Percentiles rank a stretch among this genome's conserved stretches.
These are phyloP conservation scores for Apocrypta bakeri DNA, from an alignment of 1,140 invertebrate species.

Conservation along the genomic window DNA sequence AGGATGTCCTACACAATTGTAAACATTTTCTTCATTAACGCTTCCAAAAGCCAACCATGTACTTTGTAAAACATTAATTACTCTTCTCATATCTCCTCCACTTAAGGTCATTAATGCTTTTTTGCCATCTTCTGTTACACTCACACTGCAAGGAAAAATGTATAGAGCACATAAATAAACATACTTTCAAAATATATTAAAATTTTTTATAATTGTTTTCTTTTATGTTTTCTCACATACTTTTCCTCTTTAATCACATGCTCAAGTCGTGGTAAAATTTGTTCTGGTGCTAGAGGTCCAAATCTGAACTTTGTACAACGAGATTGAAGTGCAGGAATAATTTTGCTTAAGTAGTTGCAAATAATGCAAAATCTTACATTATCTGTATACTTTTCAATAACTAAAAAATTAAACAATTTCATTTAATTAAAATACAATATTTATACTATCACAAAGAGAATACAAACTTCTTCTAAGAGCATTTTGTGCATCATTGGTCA, in stretches of 20 bases:
- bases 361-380: conserved; percentile 99
- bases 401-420: conserved; percentile 73
- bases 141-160: conserved; percentile 79
- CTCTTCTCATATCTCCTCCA: conserved; percentile 98
- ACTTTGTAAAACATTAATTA: conserved; percentile 96
- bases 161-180: conserved; percentile 39
- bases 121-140: conserved; percentile 92
- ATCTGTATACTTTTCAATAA: conserved; percentile 99
- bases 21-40: conserved; percentile 94
- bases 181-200: conserved; percentile 33
- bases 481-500: conserved; percentile 99
- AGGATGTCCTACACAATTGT: conserved; percentile 97
- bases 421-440: conserved; percentile 34
- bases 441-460: conserved; percentile 34
- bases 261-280: conserved; percentile 93
- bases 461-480: conserved; percentile 93
- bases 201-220: neutral
- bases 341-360: conserved; percentile 98
- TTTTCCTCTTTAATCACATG: conserved; percentile 90
- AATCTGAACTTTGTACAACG: conserved; percentile 98
- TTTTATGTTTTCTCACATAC: conserved; percentile 79
- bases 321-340: conserved; percentile 98
- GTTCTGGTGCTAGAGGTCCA: conserved; percentile 88
- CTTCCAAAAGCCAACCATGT: conserved; percentile 88
- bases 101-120: conserved; percentile 92